Base-by-base conservation (phyloP, 2,888 invertebrate genomes). In the Onthophagus sagittarius region DNA sequence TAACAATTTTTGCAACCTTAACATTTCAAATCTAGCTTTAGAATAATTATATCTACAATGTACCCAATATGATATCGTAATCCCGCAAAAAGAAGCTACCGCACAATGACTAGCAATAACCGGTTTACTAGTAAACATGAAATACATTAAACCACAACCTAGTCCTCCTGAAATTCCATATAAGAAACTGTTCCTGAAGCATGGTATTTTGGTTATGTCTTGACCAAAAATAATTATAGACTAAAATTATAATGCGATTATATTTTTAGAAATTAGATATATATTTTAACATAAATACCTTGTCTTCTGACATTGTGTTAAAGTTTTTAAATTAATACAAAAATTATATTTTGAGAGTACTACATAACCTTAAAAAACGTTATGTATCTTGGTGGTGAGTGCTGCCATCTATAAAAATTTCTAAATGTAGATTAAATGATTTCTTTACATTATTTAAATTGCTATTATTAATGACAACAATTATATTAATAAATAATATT, bases 101-200 rank as follows among this genome's bases (percentile, higher is more conserved):
- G 90, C 92, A 76, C 91, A 86, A 81, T 93, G 90, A 33, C 89
- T 88, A 0, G 94, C 88, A 7, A 88, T 81, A 79, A 86, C 84
- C 3, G 91, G 86, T 78, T 89, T 89, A 76, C 94, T 94, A 9
- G 94, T 94, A 77, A 91, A 89, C 81, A 95, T 85, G 84, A 95
- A 95, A 75, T 90, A 86, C 4, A 87, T 85, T 73, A 94, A 80
- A 9, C 94, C 94, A 75, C 86, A 83, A 2, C 88, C 90, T 23
- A 94, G 80, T 70, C 94, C 94, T 65, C 92, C 88, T 71, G 88
- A 84, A 71, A 94, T 89, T 7, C 94, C 94, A 84, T 92, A 92
- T 0, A 95, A 82, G 80, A 93, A 92, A 82, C 93, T 93, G 80
- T 90, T 90, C 76, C 93, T 88, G 83, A 94, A 94, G 84, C 95